phyloP scores from a whole-genome alignment of 2,113 vertebrate genomes.

The Emydocephalus ijimae region DNA sequence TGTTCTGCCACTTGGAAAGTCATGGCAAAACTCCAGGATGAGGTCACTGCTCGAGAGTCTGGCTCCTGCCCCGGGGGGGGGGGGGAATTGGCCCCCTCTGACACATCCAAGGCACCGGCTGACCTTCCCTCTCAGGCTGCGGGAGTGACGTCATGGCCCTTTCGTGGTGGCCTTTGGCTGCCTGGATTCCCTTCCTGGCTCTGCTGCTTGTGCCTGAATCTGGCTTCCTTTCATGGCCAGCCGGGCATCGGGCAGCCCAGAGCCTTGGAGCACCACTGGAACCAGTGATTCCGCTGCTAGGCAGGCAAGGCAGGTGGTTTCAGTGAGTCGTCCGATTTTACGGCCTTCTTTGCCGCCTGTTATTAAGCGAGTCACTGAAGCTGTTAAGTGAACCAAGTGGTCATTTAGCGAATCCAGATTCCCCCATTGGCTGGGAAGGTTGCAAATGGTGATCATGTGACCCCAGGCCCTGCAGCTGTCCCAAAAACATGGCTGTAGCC shows the following conservation, averaged over 20 bases:
- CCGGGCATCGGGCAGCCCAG: neutral
- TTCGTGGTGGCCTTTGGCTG: neutral
- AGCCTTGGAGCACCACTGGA: neutral
- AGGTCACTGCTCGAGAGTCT: neutral
- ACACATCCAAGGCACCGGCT: neutral
- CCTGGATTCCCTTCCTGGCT: neutral
- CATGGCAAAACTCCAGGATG: conserved; percentile 9
- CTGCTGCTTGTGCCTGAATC: too few relatives aligned
- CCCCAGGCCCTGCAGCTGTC: neutral
- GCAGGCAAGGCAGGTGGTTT: neutral
- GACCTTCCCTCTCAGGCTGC: neutral
- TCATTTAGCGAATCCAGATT: neutral
- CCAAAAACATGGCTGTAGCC: neutral
- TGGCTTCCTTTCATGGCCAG: neutral
- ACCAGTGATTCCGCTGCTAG: neutral
- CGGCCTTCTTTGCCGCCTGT: neutral
- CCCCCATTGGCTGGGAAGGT: neutral
- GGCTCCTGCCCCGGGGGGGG: neutral
- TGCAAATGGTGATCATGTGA: neutral
- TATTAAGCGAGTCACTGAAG: neutral
- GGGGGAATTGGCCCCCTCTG: neutral
- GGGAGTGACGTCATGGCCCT: neutral
- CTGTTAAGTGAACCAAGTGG: neutral
- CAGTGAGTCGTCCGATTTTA: neutral
- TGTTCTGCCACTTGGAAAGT: neutral